A percentile compares a stretch with the other conserved stretches of the same genome.
Evolutionary conservation across 2,888 invertebrate species (phyloP).

Genomic region (Dasysyrphus tricinctus): DNA sequence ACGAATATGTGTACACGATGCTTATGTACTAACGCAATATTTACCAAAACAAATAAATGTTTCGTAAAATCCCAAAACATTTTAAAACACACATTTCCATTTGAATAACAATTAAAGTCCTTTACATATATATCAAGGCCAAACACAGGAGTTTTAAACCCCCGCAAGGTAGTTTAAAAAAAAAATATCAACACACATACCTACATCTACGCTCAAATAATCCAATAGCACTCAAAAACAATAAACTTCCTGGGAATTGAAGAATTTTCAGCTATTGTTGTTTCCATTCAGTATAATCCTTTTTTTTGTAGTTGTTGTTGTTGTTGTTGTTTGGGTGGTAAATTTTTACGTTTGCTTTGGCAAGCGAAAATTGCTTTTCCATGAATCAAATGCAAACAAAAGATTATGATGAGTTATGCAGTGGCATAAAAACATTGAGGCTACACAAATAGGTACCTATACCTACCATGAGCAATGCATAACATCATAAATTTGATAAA

Average conservation of each 20-base stretch:
- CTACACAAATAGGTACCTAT: too few relatives aligned
- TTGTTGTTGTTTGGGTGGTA: not conserved
- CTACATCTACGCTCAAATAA: not conserved
- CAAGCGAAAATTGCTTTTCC: slow-evolving; percentile 28
- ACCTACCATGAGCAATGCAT: slow-evolving; percentile 2
- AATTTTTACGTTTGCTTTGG: slow-evolving; percentile 17
- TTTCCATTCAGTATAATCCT: slow-evolving; percentile 7
- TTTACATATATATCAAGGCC: not conserved
- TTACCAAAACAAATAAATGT: too few relatives aligned
- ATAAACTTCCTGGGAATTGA: slow-evolving; percentile 5
- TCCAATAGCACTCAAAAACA: slow-evolving; percentile 7
- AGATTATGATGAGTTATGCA: slow-evolving; percentile 39
- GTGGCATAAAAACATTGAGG: not conserved
- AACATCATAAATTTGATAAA: not conserved
- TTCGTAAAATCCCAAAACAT: too few relatives aligned
- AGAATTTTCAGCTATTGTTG: slow-evolving; percentile 4
- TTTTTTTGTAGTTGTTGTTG: not conserved
- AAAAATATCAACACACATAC: not conserved
- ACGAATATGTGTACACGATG: too few relatives aligned
- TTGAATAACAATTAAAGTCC: not conserved
- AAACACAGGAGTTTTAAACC: not conserved
- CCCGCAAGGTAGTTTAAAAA: not conserved
- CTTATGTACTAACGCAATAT: too few relatives aligned
- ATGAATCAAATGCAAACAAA: slow-evolving; percentile 23
- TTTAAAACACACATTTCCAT: not conserved